Evolutionary conservation across 64 coral and sea anemone species (phyloP).

Genomic region (Acropora tenuis): DNA sequence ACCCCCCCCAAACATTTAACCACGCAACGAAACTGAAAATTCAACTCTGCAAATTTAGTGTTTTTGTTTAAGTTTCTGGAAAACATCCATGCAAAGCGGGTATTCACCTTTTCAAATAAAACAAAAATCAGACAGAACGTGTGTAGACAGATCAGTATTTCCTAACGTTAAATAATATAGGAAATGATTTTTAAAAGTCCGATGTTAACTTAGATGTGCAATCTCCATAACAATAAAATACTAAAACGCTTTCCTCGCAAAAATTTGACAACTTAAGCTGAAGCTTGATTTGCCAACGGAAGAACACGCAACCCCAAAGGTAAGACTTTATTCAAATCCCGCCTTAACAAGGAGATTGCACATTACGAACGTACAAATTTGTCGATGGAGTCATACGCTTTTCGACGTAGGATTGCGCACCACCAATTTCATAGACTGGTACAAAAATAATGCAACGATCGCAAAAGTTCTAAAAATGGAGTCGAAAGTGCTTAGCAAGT

Average conservation of each 20-base stretch:
- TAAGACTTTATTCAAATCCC: too few species aligned
- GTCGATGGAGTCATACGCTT: too few species aligned
- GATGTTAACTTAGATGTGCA: too few species aligned
- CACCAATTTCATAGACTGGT: background rate
- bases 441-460: background rate
- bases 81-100: background rate
- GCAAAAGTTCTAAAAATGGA: background rate
- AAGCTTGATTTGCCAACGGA: too few species aligned
- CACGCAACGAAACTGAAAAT: conserved; percentile 10
- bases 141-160: background rate
- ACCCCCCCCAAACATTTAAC: background rate
- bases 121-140: background rate
- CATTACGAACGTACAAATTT: too few species aligned
- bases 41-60: background rate
- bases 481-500: background rate
- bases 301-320: too few species aligned
- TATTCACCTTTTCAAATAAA: background rate
- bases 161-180: background rate
- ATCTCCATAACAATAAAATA: too few species aligned
- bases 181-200: too few species aligned
- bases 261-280: background rate
- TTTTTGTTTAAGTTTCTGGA: background rate
- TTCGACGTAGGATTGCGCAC: background rate
- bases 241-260: conserved; percentile 14
- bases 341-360: too few species aligned